phyloP scores from a whole-genome alignment of 2,113 vertebrate species.

The Hiodon tergisus region DNA sequence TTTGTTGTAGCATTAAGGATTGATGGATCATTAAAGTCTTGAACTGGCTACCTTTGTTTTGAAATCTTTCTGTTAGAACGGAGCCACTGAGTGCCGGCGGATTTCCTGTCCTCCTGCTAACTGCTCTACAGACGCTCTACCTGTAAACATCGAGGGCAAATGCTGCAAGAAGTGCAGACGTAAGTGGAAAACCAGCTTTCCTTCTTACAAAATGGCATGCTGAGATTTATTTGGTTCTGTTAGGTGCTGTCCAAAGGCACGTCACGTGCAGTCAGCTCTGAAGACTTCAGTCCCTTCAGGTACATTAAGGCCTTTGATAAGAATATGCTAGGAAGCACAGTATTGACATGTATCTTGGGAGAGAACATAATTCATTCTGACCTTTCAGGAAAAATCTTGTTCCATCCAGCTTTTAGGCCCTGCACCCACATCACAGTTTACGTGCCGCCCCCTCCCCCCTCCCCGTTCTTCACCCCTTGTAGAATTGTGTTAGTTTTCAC shows the following conservation, averaged over 20 bases:
- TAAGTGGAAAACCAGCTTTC: slow-evolving; percentile 56
- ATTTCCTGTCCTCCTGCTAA: slow-evolving; percentile 79
- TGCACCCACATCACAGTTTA: slow-evolving; percentile 45
- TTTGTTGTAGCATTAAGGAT: not conserved
- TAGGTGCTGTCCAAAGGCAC: not conserved
- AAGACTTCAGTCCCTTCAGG: not conserved
- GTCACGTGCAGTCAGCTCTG: not conserved
- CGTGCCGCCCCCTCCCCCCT: slow-evolving; percentile 40
- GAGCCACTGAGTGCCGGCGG: slow-evolving; percentile 79
- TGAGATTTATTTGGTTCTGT: not conserved
- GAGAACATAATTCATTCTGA: too few species aligned
- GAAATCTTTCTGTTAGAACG: slow-evolving; percentile 61
- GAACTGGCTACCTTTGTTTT: not conserved
- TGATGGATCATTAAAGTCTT: not conserved
- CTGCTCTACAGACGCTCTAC: slow-evolving; percentile 77
- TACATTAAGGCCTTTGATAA: not conserved
- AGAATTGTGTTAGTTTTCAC: slow-evolving; percentile 43
- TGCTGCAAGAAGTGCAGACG: slow-evolving; percentile 90
- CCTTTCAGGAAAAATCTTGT: too few species aligned
- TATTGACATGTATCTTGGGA: not conserved
- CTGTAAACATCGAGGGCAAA: slow-evolving; percentile 71
- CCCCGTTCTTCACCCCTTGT: slow-evolving; percentile 51
- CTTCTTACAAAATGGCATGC: not conserved
- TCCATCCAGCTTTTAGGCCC: not conserved
- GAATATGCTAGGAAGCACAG: not conserved